Base-by-base conservation (phyloP, 2,113 vertebrate species). In the Trogon surrucura region DNA sequence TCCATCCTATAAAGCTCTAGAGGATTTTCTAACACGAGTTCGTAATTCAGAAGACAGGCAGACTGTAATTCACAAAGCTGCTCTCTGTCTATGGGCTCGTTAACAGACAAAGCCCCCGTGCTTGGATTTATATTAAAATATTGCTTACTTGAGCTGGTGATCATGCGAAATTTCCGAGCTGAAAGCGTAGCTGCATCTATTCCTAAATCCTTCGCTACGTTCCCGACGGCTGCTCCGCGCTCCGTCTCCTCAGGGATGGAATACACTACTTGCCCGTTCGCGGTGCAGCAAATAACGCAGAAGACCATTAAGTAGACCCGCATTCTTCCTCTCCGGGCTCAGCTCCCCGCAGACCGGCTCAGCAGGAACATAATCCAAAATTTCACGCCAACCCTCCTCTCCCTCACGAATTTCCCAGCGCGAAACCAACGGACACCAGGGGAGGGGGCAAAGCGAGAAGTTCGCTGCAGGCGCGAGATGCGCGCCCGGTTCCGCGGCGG, bases 1-100 rank as follows among this genome's bases (percentile, higher is more conserved):
- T 93, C 93, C 67, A 98, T 47, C 69, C 97, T 97, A 74, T 98
- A 97, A 71, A 98, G 96, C 92, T 98, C 97, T 79, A 98, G 87
- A 48, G 98, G 98, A 48, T 96, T 97, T 96, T 98, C 92, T 25
- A 98, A 94, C 48, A 98, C 93, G 5, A 98, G 97, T 80, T 98
- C 98, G 9, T 98, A 97, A 83, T 94, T 98, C 60, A 98, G 89
- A 74, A 97, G 54, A 83, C 98, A 98, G 66, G 60, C 19, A 87
- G 95, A 89, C 90, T 96, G 97, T 47, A 95, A 67, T 45, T 93
- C 91, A 67, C 98, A 98, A 50, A 98, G 85, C 51, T 60, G 87
- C 61, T 98, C 98, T 60, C 98, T 97, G 89, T 98, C 98, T 50
- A 97, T 93, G 29, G 97, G 96, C 93, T 98, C 97, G 4, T 73